Percentiles rank a stretch among this genome's conserved stretches.
These are phyloP conservation scores for Oenanthe oenanthe DNA, from an alignment of 2,113 vertebrate genomes.

Conservation along the genomic window DNA sequence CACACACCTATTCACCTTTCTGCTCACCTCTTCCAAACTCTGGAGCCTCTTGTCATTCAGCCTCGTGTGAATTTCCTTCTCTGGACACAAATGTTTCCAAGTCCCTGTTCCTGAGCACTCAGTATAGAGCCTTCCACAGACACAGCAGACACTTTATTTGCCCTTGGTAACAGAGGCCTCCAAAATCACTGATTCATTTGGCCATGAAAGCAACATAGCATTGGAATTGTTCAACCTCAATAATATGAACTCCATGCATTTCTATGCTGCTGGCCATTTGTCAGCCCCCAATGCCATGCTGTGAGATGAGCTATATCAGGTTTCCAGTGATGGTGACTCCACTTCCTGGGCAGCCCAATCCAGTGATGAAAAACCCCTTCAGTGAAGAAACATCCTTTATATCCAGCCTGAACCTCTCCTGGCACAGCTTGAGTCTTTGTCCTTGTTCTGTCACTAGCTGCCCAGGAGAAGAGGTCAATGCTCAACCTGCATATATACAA, in stretches of 20 bases:
- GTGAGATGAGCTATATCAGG: not conserved
- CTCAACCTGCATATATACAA: no score
- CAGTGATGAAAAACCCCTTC: not conserved
- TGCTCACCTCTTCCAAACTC: not conserved
- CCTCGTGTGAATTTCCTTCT: not conserved
- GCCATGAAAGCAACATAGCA: not conserved
- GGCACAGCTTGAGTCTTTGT: not conserved
- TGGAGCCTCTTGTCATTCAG: not conserved
- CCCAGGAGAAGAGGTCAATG: not conserved
- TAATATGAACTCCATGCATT: not conserved
- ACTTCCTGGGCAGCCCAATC: not conserved
- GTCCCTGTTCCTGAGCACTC: not conserved
- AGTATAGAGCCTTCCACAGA: not conserved
- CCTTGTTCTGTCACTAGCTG: not conserved
- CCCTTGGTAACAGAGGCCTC: not conserved
- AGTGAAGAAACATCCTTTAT: not conserved
- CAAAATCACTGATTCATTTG: not conserved
- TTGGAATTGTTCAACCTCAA: not conserved
- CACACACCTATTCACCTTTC: not conserved
- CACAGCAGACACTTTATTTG: not conserved
- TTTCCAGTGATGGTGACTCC: not conserved
- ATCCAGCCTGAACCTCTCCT: not conserved
- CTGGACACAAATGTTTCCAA: not conserved
- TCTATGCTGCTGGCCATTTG: not conserved
- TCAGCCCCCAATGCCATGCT: not conserved